Conservation (phyloP, 2,113 vertebrate species). For the Saguinus midas region DNA sequence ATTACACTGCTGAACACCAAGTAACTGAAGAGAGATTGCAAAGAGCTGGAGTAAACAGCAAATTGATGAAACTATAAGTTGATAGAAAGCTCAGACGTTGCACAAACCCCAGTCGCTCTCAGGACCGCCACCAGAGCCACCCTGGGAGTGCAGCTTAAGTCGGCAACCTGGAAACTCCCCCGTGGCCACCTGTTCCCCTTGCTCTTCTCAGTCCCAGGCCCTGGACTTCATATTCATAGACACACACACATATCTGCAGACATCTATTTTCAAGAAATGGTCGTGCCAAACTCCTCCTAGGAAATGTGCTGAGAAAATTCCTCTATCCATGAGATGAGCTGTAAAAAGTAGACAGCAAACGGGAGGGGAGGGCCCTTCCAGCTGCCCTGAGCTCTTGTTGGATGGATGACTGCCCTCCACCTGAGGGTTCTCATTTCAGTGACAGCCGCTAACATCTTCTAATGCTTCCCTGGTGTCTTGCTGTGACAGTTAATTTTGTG, state of each 20-base stretch:
- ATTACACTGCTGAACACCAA: neutral
- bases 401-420: neutral
- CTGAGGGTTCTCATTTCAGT: neutral
- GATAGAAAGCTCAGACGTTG: neutral
- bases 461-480: neutral
- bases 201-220: neutral
- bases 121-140: neutral
- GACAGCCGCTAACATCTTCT: neutral
- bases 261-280: neutral
- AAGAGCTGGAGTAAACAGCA: neutral
- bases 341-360: neutral
- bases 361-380: neutral
- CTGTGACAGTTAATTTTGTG: neutral
- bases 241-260: neutral
- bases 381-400: rapidly evolving
- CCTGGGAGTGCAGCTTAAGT: rapidly evolving
- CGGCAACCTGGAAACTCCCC: neutral
- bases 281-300: neutral
- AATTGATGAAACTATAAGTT: neutral
- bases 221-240: neutral
- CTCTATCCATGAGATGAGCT: neutral
- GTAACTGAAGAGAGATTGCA: neutral
- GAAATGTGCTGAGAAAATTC: neutral
- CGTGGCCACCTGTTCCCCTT: neutral
- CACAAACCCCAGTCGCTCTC: neutral